phyloP scores from a whole-genome alignment of 1,140 invertebrate genomes.

The Lanistes nyassanus region DNA sequence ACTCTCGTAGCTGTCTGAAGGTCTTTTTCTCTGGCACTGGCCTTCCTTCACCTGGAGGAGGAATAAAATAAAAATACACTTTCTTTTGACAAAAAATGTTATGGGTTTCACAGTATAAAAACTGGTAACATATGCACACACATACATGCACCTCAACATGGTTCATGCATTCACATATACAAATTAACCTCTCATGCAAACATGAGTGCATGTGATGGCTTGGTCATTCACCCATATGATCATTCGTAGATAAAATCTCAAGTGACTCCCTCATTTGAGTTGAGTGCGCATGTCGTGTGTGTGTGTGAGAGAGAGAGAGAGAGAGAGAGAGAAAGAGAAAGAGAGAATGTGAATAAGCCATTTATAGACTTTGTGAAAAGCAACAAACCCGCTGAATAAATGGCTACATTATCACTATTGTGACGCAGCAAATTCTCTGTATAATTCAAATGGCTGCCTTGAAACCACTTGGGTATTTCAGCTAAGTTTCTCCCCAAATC shows the following conservation, averaged over 20 bases:
- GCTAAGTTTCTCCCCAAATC: conserved; percentile 62
- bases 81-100: too few relatives aligned
- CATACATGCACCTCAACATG: too few relatives aligned
- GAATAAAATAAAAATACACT: conserved; percentile 12
- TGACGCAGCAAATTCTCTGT: conserved; percentile 68
- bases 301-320: not conserved
- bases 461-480: conserved; percentile 70
- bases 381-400: conserved; percentile 66
- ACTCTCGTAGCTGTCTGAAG: conserved; percentile 61
- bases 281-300: too few relatives aligned
- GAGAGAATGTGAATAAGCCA: not conserved
- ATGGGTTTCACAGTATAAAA: too few relatives aligned
- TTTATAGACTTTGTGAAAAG: not conserved
- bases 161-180: too few relatives aligned
- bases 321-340: not conserved
- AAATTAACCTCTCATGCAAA: too few relatives aligned
- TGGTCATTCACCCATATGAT: too few relatives aligned
- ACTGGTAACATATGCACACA: not conserved
- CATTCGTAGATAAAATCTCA: not conserved
- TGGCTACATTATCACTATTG: conserved; percentile 64
- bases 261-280: not conserved
- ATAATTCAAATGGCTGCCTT: conserved; percentile 67
- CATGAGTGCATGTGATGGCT: too few relatives aligned
- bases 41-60: conserved; percentile 61
- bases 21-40: conserved; percentile 57